Percentiles rank a stretch among this genome's conserved stretches.
Evolutionary conservation across 2,797 vertebrate species (phyloP).

Genomic region (Siniperca scherzeri): DNA sequence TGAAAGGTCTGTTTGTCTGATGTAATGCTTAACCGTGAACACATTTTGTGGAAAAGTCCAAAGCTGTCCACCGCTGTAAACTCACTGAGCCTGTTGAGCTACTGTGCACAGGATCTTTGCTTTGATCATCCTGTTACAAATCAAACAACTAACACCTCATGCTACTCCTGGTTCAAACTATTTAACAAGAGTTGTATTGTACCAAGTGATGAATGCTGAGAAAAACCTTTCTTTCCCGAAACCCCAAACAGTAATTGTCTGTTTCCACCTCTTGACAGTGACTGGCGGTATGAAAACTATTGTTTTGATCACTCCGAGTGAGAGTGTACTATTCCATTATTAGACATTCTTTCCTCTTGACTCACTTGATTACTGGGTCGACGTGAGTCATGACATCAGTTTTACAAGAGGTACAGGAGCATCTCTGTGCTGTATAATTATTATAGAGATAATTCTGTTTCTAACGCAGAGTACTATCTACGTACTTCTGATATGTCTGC

Average conservation of each 20-base stretch:
- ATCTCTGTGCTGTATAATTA: slow-evolving; percentile 59
- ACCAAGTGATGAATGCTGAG: neutral
- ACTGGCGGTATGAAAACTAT: slow-evolving; percentile 19
- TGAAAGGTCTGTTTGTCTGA: neutral
- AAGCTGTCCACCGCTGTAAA: neutral
- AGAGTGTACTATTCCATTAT: slow-evolving; percentile 44
- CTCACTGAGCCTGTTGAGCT: slow-evolving; percentile 30
- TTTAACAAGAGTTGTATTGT: slow-evolving; percentile 5
- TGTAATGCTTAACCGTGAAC: neutral
- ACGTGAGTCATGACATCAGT: slow-evolving; percentile 35
- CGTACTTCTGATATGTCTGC: neutral
- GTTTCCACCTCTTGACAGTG: slow-evolving; percentile 14
- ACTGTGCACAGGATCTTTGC: slow-evolving; percentile 20
- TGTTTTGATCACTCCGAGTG: slow-evolving; percentile 32
- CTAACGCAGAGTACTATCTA: neutral
- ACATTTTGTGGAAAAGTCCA: slow-evolving; percentile 11
- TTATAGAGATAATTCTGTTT: neutral
- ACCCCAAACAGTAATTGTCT: slow-evolving; percentile 43
- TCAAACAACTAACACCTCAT: neutral
- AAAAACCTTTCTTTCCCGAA: neutral
- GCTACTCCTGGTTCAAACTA: neutral
- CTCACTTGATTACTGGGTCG: slow-evolving; percentile 65
- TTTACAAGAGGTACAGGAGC: slow-evolving; percentile 37
- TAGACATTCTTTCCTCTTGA: slow-evolving; percentile 68
- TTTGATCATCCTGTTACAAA: slow-evolving; percentile 12